Evolutionary conservation across 2,113 vertebrate species (phyloP), one percentile per base, ranked within the genome.

Genomic region (Pitta sordida): DNA sequence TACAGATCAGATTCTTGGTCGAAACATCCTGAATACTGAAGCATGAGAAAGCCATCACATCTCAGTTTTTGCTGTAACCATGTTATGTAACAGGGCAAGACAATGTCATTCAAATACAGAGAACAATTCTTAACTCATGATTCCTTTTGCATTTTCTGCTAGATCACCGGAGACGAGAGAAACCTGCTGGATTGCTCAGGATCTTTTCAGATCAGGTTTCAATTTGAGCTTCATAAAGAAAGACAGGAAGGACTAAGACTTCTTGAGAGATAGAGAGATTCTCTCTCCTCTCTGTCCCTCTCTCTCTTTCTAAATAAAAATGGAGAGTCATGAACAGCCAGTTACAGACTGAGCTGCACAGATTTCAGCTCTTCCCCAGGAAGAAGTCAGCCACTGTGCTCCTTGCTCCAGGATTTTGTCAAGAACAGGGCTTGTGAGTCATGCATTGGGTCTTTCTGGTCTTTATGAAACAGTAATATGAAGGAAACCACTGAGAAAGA

Each of bases 261-360:
- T 69, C 6, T 29, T 29, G 23, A 62, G 16, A 73, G 14, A n/a
- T 5, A 36, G 18, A 30, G 6, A 32, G 13, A 52, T 11, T 55
- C 21, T 59, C 48, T 49, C 23, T 27, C 49, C 15, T 15, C 15
- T 51, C 8, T n/a, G 16, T 22, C 9, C 44, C 9, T 55, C 9
- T 48, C n/a, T 48, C 11, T n/a, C 22, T 46, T 12, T 15, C 1
- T 59, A 4, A 7, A 2, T 46, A 36, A 22, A 63, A 74, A 41
- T n/a, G 1, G 22, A 44, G 13, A 36, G 11, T 29, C 0, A 1
- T 46, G 13, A 65, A 15, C 52, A 22, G 10, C 39, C 8, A 16
- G 0, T 7, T 23, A 53, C 13, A 69, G 41, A 49, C 15, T 36
- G 48, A 69, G 4, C 3, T 62, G 30, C 24, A 27, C 12, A 44